Percentiles rank a stretch among this genome's conserved stretches.
These are phyloP conservation scores for Manis pentadactyla DNA, from an alignment of 2,797 vertebrate genomes.

Conservation along the genomic window DNA sequence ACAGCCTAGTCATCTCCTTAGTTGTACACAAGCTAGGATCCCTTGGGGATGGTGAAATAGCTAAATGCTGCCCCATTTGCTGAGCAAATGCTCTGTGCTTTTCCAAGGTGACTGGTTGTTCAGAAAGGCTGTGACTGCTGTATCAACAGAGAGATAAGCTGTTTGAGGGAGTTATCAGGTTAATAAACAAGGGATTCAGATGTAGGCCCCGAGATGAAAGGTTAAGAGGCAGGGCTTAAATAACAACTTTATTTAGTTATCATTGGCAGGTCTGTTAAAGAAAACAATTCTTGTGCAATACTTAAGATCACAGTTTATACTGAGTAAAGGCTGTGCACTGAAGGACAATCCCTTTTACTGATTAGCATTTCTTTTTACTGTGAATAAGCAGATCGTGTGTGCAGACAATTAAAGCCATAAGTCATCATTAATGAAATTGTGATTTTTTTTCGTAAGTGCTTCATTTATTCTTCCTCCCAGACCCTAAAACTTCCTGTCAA, in stretches of 20 bases:
- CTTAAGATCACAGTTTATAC: not conserved
- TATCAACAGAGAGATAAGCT: not conserved
- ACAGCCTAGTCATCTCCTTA: not conserved
- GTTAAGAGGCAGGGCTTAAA: conserved; percentile 26
- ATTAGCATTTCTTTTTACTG: conserved; percentile 24
- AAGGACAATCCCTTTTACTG: not conserved
- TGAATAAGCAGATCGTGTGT: not conserved
- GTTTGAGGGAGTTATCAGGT: conserved; percentile 24
- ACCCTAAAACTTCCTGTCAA: not conserved
- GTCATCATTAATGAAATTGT: not conserved
- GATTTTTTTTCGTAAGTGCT: conserved; percentile 13
- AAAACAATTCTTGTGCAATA: not conserved
- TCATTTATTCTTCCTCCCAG: not conserved
- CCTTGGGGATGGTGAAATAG: not conserved
- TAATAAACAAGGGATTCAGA: conserved; percentile 51
- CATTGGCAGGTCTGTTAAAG: not conserved
- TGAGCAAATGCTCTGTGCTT: not conserved
- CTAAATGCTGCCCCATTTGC: not conserved
- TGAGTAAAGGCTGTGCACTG: not conserved
- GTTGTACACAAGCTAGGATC: not conserved
- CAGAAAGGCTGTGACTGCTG: conserved; percentile 4
- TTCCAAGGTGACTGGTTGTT: not conserved
- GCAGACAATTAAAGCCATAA: not conserved
- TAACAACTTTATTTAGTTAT: not conserved
- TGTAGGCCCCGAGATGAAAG: conserved; percentile 25